A percentile compares a stretch with the other conserved stretches of the same genome.
These are phyloP conservation scores for Vulpes lagopus DNA, from an alignment of 2,113 vertebrate species.

Conservation along the genomic window DNA sequence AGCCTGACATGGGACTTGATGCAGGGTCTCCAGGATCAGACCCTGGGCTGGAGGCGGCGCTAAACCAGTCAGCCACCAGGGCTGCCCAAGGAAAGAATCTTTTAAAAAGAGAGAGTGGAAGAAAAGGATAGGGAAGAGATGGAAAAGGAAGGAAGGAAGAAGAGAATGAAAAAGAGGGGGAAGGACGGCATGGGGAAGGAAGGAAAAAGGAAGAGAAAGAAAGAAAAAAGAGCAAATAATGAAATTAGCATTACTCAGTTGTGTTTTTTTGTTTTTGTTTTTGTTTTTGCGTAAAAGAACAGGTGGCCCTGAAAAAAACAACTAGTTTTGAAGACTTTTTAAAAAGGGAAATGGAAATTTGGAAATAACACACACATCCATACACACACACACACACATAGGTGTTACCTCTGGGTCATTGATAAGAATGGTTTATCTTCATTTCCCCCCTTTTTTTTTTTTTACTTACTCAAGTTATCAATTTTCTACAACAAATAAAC, in stretches of 20 bases:
- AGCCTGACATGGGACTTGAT: too few species aligned
- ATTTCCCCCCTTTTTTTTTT: background rate
- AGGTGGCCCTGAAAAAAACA: background rate
- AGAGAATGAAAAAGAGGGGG: background rate
- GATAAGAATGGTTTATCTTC: background rate
- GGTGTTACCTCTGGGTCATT: background rate
- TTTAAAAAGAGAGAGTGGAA: background rate
- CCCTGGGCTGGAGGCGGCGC: too few species aligned
- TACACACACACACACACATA: background rate
- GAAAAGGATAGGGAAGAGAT: background rate
- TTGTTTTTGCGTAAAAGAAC: background rate
- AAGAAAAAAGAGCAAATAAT: background rate
- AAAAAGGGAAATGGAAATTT: slow-evolving; percentile 9
- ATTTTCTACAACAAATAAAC: background rate
- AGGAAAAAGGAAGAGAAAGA: background rate
- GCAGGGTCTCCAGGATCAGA: too few species aligned
- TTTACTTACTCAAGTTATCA: background rate
- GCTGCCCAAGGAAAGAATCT: background rate
- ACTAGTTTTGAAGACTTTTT: background rate
- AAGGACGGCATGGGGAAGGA: background rate
- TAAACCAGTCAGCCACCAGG: too few species aligned
- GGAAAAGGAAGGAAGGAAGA: background rate
- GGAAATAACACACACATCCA: background rate
- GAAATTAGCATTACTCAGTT: background rate
- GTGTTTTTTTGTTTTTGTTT: background rate